Evolutionary conservation across 1,140 invertebrate genomes (phyloP), one percentile per base, ranked within the genome.

Genomic region (Trichonephila inaurata): DNA sequence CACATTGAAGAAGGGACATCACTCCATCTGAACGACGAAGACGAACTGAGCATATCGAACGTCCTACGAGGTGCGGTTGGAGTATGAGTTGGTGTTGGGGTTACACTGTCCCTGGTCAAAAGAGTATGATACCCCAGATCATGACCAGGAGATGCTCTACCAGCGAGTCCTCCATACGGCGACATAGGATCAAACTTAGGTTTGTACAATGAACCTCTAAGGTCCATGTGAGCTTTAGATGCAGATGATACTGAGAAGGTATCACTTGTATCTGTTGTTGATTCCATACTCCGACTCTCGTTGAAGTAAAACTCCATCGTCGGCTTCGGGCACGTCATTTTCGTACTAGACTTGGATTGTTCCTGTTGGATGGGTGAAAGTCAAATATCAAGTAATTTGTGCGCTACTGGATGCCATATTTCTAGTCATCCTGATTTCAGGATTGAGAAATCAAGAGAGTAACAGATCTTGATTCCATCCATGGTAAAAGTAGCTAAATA

Each of bases 101-200:
- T 96, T 89, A 94, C 95, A 88, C 96, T 96, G 94, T 96, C 96
- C 18, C 96, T 96, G 24, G 96, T 96, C 2, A 97, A 97, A 69
- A 98, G 95, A 2, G 97, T 98, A 94, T 97, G 97, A 95, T 98
- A 98, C 12, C 97, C 97, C 95, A 97, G 97, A 95, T 97, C 97
- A 33, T 97, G 95, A 94, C 96, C 97, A 51, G 97, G 97, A 91
- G 96, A 96, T 72, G 95, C 69, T 82, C 94, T 58, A 28, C 94
- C 94, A 69, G 93, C 91, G n/a, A 93, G 92, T 92, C 86, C 90
- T 86, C 87, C 91, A 94, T 90, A 94, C 62, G n/a, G 51, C 81
- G 94, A 91, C 82, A 94, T 58, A 28, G 92, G 24, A 92, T 92
- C 91, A 12, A 72, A 77, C 87, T 92, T 92, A 14, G 91, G 58